Conservation (phyloP, 2,113 vertebrate genomes). For the Callorhinus ursinus region DNA sequence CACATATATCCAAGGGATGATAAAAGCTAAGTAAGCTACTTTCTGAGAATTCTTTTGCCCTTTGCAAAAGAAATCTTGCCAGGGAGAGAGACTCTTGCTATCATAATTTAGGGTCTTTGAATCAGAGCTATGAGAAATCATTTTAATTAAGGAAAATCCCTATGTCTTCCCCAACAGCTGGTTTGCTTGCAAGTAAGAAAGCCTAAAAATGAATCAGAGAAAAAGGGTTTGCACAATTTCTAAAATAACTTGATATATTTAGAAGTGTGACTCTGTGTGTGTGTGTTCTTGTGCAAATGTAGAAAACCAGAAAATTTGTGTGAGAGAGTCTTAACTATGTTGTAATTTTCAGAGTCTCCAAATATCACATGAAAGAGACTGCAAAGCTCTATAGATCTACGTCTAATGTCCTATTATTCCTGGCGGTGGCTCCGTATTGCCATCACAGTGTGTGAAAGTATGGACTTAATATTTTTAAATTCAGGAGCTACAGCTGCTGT, state of each 20-base stretch:
- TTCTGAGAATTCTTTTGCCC: slow-evolving; percentile 54
- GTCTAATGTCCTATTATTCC: neutral
- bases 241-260: slow-evolving; percentile 85
- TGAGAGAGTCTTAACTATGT: slow-evolving; percentile 57
- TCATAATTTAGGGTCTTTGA: slow-evolving; percentile 67
- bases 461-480: slow-evolving; percentile 59
- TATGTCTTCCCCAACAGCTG: slow-evolving; percentile 76
- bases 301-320: slow-evolving; percentile 51
- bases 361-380: neutral
- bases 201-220: slow-evolving; percentile 77
- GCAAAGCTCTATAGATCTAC: neutral
- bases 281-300: slow-evolving; percentile 51
- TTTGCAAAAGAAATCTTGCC: slow-evolving; percentile 69
- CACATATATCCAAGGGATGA: slow-evolving; percentile 54
- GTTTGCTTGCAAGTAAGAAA: slow-evolving; percentile 67
- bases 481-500: neutral
- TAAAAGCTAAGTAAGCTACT: slow-evolving; percentile 47
- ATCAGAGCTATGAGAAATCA: slow-evolving; percentile 17
- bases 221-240: slow-evolving; percentile 80
- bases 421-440: slow-evolving; percentile 18
- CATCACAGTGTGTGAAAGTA: neutral
- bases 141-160: slow-evolving; percentile 80
- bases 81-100: slow-evolving; percentile 53
- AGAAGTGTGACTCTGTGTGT: slow-evolving; percentile 65
- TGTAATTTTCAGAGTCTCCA: slow-evolving; percentile 62